Evolutionary conservation across 2,888 invertebrate genomes (phyloP).

Genomic region (Coecobrya sp.): DNA sequence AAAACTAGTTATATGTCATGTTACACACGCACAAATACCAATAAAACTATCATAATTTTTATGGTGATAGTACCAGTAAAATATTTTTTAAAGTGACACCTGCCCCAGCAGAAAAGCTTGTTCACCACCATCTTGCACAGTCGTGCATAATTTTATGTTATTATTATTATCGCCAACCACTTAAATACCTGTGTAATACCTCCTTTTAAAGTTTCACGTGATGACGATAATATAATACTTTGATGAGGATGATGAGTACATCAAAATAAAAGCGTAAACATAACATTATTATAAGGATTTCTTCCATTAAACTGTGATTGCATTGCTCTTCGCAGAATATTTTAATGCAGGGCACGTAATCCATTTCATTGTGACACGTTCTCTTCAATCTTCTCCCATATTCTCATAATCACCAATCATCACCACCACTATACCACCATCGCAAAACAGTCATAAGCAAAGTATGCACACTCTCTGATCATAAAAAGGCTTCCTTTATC

Average conservation of each 20-base stretch:
- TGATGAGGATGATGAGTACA: conserved; percentile 28
- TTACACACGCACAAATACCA: not conserved
- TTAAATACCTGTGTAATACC: conserved; percentile 25
- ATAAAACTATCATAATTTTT: not conserved
- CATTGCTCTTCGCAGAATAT: not conserved
- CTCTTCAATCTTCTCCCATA: conserved; percentile 39
- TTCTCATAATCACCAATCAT: conserved; percentile 31
- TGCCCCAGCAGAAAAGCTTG: not conserved
- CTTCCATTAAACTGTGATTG: not conserved
- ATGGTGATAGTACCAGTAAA: conserved; percentile 15
- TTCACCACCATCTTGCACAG: not conserved
- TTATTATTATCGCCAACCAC: not conserved
- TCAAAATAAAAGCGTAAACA: conserved; percentile 25
- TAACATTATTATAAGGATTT: conserved; percentile 15
- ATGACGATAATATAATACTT: not conserved
- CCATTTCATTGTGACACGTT: conserved; percentile 73
- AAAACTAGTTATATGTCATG: not conserved
- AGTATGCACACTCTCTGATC: conserved; percentile 34
- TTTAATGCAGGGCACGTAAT: conserved; percentile 67
- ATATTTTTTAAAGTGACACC: conserved; percentile 64
- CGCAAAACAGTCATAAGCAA: not conserved
- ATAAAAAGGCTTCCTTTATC: conserved; percentile 60
- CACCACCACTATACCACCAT: conserved; percentile 26
- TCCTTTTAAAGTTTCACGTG: not conserved
- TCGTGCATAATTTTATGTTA: not conserved